Conservation (phyloP, 1,140 invertebrate genomes). For the Chionoecetes opilio region DNA sequence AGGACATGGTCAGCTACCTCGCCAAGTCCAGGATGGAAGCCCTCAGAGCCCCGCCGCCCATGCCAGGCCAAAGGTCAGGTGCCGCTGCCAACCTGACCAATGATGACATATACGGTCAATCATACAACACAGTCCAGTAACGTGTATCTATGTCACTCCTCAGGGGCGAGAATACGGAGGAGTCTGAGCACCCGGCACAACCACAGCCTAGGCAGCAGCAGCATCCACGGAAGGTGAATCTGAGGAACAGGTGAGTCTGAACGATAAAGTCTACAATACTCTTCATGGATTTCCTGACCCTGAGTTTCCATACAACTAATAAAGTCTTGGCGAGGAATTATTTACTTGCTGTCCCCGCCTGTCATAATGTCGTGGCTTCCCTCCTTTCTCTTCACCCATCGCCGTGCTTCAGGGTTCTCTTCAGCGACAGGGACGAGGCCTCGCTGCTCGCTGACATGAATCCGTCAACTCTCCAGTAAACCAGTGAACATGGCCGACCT, state of each 20-base stretch:
- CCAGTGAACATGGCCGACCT: constrained; percentile 75
- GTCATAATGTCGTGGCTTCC: background rate
- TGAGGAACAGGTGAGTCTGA: constrained; percentile 63
- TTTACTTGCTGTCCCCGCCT: too few species aligned
- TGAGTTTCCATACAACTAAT: too few species aligned
- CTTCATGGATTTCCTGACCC: too few species aligned
- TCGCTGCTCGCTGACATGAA: constrained; percentile 65
- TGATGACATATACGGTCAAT: background rate
- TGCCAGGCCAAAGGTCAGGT: constrained; percentile 43
- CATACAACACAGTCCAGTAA: background rate
- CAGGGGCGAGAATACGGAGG: background rate
- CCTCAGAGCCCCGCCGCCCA: constrained; percentile 57
- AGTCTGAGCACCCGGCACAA: background rate
- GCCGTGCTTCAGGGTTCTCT: constrained; percentile 60
- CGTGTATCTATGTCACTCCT: background rate
- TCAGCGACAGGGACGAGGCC: constrained; percentile 70
- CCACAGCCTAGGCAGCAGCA: background rate
- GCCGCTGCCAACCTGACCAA: background rate
- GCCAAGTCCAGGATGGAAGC: constrained; percentile 71
- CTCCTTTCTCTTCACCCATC: background rate
- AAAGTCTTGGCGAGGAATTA: too few species aligned
- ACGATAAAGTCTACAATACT: background rate
- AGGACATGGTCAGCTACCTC: constrained; percentile 64
- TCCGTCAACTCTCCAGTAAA: constrained; percentile 55
- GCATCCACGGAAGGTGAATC: constrained; percentile 58